phyloP scores from a whole-genome alignment of 2,888 invertebrate genomes.

The Xestoiulus laeticollis region DNA sequence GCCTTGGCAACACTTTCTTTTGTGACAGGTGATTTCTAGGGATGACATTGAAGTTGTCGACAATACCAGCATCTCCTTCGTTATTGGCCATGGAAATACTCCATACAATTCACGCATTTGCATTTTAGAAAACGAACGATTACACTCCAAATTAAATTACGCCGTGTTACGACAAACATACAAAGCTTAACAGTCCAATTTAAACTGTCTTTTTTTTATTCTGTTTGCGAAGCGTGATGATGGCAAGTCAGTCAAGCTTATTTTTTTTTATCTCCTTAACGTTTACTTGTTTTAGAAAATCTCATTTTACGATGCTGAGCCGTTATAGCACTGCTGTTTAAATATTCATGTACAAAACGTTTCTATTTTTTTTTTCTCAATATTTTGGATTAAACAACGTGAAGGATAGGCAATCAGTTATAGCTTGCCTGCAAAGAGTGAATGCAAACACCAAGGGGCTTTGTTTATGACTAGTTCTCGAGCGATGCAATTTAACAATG shows the following conservation, averaged over 20 bases:
- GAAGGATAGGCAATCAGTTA: neutral
- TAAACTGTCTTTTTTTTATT: neutral
- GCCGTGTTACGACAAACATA: neutral
- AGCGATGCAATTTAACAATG: no score
- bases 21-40: neutral
- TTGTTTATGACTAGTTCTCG: no score
- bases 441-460: neutral
- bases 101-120: neutral
- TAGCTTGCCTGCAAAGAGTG: neutral
- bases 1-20: neutral
- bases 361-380: no score
- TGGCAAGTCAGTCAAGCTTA: neutral
- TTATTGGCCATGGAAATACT: neutral
- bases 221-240: neutral
- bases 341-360: neutral
- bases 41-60: neutral
- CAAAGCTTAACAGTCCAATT: neutral
- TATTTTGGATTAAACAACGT: neutral
- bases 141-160: constrained; percentile 4
- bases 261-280: neutral
- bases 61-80: neutral
- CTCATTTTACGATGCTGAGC: neutral
- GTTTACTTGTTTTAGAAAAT: neutral
- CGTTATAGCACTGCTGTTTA: neutral
- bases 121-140: neutral